Conservation (phyloP, 2,888 invertebrate genomes). For the Ichneumon xanthorius region DNA sequence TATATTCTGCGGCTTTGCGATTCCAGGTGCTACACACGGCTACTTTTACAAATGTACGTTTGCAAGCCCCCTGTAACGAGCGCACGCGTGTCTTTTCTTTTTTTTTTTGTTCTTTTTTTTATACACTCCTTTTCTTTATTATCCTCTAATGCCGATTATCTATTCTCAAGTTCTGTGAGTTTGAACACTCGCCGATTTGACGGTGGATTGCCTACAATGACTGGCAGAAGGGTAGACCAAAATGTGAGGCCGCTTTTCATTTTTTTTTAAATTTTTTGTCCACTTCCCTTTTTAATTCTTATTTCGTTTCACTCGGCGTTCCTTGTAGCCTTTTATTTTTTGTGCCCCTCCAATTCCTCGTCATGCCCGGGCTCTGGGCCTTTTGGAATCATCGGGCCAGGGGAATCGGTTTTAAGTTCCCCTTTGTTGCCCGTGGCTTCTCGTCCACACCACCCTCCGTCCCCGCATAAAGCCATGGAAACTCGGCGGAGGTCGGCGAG, state of each 20-base stretch:
- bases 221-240: not conserved
- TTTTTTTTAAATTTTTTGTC: not conserved
- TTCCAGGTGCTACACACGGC: slow-evolving; percentile 26
- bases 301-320: slow-evolving; percentile 3
- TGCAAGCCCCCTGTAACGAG: not conserved
- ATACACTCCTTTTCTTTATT: not conserved
- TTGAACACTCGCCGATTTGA: not conserved
- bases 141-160: not conserved
- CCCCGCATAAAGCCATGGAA: slow-evolving; percentile 45
- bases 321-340: slow-evolving; percentile 32
- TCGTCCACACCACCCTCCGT: slow-evolving; percentile 1
- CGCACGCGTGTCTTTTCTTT: not conserved
- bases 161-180: not conserved
- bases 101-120: not conserved
- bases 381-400: slow-evolving; percentile 42
- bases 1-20: slow-evolving; percentile 5
- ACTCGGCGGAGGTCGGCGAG: slow-evolving; percentile 57
- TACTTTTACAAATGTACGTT: slow-evolving; percentile 5
- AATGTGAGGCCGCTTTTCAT: not conserved
- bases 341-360: not conserved
- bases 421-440: slow-evolving; percentile 21
- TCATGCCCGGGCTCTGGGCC: slow-evolving; percentile 29
- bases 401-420: slow-evolving; percentile 48
- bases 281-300: not conserved
- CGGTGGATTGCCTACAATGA: not conserved